A percentile compares a stretch with the other conserved stretches of the same genome.
Conservation (phyloP, 2,113 vertebrate species). For the Callocephalon fimbriatum region DNA sequence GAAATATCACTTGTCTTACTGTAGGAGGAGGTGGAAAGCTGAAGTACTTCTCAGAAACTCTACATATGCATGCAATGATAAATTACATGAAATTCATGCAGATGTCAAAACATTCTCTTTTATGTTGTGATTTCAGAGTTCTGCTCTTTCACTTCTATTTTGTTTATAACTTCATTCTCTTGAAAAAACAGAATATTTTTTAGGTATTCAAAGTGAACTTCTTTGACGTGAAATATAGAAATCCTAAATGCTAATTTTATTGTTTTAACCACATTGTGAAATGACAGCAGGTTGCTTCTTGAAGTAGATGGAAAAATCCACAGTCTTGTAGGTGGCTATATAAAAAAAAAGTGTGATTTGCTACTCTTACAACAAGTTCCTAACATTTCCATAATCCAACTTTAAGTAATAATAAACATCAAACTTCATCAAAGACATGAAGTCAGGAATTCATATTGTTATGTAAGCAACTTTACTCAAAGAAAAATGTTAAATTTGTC, state of each 20-base stretch:
- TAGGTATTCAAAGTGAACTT: not conserved
- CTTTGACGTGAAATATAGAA: not conserved
- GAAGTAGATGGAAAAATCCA: not conserved
- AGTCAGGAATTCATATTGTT: not conserved
- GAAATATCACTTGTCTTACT: not conserved
- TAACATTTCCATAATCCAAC: not conserved
- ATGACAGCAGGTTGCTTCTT: not conserved
- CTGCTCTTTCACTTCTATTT: not conserved
- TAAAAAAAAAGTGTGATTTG: not conserved
- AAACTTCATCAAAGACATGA: not conserved
- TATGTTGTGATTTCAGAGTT: not conserved
- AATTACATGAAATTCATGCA: not conserved
- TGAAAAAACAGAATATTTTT: not conserved
- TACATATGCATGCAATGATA: too few relatives aligned
- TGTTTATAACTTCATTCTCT: not conserved
- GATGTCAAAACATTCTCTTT: not conserved
- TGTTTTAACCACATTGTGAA: not conserved
- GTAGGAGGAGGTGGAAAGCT: not conserved
- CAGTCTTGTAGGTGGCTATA: not conserved
- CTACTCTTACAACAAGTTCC: not conserved
- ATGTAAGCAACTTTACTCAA: not conserved
- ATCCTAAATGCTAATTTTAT: not conserved
- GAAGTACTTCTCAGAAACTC: not conserved
- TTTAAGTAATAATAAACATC: not conserved
- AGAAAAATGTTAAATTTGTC: not conserved